Percentiles rank a stretch among this genome's conserved stretches.
Evolutionary conservation across 53 echinoderm and acorn worm genomes (phyloP).

Genomic region (Zoroaster sp.): DNA sequence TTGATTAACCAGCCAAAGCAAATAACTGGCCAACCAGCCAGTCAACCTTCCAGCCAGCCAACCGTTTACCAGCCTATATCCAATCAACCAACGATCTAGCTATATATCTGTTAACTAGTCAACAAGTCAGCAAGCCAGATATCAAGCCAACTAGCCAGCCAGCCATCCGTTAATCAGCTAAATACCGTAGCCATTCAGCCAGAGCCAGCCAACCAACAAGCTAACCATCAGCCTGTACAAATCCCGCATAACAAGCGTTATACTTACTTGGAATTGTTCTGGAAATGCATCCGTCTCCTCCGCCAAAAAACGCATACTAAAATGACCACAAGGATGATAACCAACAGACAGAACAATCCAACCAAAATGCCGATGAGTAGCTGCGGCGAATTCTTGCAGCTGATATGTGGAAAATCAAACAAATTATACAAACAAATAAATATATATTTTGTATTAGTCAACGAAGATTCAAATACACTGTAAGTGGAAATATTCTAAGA

Average conservation of each 20-base stretch:
- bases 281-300: not conserved
- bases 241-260: no score
- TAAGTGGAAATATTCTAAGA: no score
- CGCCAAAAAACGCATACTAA: not conserved
- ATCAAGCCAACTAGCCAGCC: no score
- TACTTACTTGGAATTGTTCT: not conserved
- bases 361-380: not conserved
- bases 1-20: no score
- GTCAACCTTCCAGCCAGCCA: no score
- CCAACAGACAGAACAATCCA: not conserved
- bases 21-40: no score
- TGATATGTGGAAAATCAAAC: not conserved
- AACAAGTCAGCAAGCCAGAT: no score
- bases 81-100: no score
- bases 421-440: no score
- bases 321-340: not conserved
- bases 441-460: no score
- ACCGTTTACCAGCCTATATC: no score
- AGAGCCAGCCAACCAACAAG: not conserved
- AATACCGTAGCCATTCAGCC: not conserved
- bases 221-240: not conserved
- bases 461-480: no score
- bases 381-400: not conserved
- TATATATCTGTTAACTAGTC: not conserved
- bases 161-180: not conserved